A percentile compares a stretch with the other conserved stretches of the same genome.
Conservation (phyloP, 1,140 invertebrate species). For the Philopotamus ludificatus region DNA sequence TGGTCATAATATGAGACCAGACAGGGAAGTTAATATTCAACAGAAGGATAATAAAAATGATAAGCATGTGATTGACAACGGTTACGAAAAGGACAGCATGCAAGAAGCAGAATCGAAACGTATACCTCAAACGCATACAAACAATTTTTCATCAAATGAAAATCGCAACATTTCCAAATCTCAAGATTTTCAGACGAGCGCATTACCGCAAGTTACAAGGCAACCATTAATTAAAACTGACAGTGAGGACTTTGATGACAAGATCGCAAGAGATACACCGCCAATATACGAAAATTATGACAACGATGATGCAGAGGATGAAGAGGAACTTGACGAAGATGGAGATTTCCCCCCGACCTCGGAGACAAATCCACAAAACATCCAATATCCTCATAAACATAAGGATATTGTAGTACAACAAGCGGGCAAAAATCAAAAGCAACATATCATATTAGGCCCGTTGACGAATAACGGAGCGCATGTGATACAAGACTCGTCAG, state of each 20-base stretch:
- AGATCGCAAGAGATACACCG: constrained; percentile 16
- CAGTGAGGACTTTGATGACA: constrained; percentile 30
- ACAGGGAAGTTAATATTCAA: constrained; percentile 32
- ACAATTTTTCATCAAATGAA: constrained; percentile 39
- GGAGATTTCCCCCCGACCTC: constrained; percentile 48
- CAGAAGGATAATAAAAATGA: constrained; percentile 27
- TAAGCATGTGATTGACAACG: constrained; percentile 42
- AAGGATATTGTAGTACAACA: constrained; percentile 46
- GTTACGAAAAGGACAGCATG: constrained; percentile 8
- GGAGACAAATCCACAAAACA: constrained; percentile 50
- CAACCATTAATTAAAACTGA: constrained; percentile 1
- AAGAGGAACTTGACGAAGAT: constrained; percentile 56
- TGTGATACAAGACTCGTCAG: constrained; percentile 54
- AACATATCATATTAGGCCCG: constrained; percentile 57
- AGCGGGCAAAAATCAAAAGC: constrained; percentile 50
- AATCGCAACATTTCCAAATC: background rate
- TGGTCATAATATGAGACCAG: constrained; percentile 41
- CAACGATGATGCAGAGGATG: constrained; percentile 45
- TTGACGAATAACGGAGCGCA: constrained; percentile 55
- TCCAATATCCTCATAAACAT: constrained; percentile 46
- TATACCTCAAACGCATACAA: constrained; percentile 45
- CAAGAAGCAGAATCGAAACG: constrained; percentile 34
- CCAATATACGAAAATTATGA: constrained; percentile 29
- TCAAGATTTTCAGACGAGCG: too few species aligned
- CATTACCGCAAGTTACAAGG: background rate